Evolutionary conservation across 2,888 invertebrate genomes (phyloP).

Genomic region (Dinocampus coccinellae): DNA sequence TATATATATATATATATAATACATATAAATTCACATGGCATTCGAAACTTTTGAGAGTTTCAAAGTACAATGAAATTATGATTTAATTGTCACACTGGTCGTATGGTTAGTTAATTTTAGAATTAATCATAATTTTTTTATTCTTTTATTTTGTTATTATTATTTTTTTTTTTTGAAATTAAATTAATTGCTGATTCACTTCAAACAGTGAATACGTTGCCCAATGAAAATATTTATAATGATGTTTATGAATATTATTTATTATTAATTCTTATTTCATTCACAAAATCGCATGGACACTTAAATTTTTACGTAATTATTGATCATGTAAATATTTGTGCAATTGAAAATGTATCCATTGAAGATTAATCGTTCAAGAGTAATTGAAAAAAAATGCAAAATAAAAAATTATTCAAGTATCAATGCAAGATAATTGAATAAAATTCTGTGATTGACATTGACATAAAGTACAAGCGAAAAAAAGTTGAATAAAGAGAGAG

Average conservation of each 20-base stretch:
- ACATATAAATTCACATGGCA: too few relatives aligned
- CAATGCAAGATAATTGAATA: conserved; percentile 3
- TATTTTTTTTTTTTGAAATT: neutral
- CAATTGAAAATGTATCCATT: conserved; percentile 13
- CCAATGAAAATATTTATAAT: neutral
- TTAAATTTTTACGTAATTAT: neutral
- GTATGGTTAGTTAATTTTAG: neutral
- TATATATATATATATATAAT: neutral
- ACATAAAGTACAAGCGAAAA: neutral
- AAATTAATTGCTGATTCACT: neutral
- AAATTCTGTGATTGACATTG: conserved; percentile 11
- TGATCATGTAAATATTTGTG: neutral
- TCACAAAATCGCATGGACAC: neutral
- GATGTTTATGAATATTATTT: neutral
- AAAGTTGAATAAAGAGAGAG: neutral
- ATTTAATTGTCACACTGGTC: neutral
- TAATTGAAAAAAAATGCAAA: neutral
- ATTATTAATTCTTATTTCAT: neutral
- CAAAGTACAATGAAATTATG: neutral
- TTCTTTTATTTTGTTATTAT: neutral
- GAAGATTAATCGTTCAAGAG: conserved; percentile 2
- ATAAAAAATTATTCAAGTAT: neutral
- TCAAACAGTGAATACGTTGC: neutral
- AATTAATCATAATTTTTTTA: neutral
- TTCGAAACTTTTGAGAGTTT: neutral